Evolutionary conservation across 2,113 vertebrate genomes (phyloP).

Genomic region (Neofelis nebulosa): DNA sequence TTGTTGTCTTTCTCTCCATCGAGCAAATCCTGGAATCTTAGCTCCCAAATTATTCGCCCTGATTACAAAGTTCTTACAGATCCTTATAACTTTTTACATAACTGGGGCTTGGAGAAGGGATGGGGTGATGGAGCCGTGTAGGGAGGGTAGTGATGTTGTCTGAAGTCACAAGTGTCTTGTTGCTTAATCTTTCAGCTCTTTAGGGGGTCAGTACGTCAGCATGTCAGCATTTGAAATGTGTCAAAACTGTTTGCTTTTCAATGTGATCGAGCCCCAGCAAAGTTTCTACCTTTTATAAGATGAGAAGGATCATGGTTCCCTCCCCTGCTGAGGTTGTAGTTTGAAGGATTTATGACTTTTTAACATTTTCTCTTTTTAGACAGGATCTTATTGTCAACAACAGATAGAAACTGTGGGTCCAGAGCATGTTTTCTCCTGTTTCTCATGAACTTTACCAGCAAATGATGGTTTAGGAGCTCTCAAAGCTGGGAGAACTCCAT

Average conservation of each 20-base stretch:
- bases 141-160: background rate
- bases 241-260: constrained; percentile 51
- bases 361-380: constrained; percentile 41
- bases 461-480: background rate
- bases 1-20: background rate
- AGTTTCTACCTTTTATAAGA: constrained; percentile 58
- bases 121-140: background rate
- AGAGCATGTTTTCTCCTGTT: background rate
- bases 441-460: background rate
- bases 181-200: constrained; percentile 37
- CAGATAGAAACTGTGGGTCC: constrained; percentile 48
- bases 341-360: constrained; percentile 62
- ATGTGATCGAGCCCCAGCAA: constrained; percentile 26
- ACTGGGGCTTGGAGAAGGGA: background rate
- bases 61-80: background rate
- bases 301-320: constrained; percentile 30
- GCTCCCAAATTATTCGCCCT: background rate
- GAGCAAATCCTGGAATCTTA: constrained; percentile 1
- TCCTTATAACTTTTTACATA: background rate
- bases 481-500: background rate
- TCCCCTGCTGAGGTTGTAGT: constrained; percentile 22
- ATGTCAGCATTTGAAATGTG: constrained; percentile 54
- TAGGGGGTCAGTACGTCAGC: background rate
- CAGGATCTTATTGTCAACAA: constrained; percentile 49
- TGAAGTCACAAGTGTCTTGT: background rate